Evolutionary conservation across 2,888 invertebrate species (phyloP).

Genomic region (Drosophila lutescens): DNA sequence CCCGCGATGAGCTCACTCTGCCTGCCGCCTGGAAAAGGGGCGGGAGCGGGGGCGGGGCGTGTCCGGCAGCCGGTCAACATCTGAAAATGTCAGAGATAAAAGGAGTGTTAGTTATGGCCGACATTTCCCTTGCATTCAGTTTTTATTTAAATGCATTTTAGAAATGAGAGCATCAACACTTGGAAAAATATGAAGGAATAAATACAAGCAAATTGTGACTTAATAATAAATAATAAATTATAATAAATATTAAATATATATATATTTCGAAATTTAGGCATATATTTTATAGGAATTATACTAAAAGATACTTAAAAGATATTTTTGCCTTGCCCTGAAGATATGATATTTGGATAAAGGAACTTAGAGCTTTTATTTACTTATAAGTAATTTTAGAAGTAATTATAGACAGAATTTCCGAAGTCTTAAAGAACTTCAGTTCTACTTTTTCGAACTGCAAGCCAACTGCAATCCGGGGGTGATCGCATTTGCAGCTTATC

Average conservation of each 20-base stretch:
- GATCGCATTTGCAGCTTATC: conserved; percentile 54
- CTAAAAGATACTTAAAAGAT: too few relatives aligned
- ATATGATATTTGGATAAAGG: too few relatives aligned
- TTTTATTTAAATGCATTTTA: conserved; percentile 59
- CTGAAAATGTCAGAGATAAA: conserved; percentile 54
- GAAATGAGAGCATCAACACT: conserved; percentile 5
- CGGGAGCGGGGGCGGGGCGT: conserved; percentile 53
- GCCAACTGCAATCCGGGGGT: neutral
- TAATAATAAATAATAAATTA: too few relatives aligned
- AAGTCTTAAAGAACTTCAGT: too few relatives aligned
- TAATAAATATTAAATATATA: too few relatives aligned
- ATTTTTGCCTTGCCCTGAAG: too few relatives aligned
- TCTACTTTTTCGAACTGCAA: neutral
- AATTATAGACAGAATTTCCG: too few relatives aligned
- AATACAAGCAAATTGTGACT: neutral
- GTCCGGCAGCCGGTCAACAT: conserved; percentile 72
- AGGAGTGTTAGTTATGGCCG: conserved; percentile 47
- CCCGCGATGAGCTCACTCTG: conserved; percentile 83
- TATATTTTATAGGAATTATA: too few relatives aligned
- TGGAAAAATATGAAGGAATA: neutral
- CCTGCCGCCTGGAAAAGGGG: conserved; percentile 43
- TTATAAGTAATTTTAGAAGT: neutral
- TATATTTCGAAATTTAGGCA: too few relatives aligned
- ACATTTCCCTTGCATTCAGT: conserved; percentile 47
- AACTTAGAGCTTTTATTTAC: too few relatives aligned